A percentile compares a stretch with the other conserved stretches of the same genome.
Evolutionary conservation across 2,797 vertebrate species (phyloP).

Genomic region (Champsocephalus gunnari): DNA sequence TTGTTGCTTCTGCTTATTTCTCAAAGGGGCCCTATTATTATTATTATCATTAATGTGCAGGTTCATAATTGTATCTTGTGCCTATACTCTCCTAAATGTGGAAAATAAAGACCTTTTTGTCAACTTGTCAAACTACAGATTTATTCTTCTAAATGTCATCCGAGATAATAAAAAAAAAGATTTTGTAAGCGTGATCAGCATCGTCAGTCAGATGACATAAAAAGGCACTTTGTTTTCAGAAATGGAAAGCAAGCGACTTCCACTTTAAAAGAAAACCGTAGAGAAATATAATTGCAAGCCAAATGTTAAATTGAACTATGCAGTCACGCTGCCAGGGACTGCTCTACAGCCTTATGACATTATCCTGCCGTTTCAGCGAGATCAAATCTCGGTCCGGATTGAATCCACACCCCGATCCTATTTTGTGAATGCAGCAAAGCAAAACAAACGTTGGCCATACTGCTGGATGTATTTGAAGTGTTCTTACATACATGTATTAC

Average conservation of each 20-base stretch:
- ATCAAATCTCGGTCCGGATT: neutral
- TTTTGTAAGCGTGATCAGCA: neutral
- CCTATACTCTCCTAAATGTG: too few relatives aligned
- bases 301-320: neutral
- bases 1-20: too few relatives aligned
- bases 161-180: neutral
- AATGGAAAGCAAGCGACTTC: conserved; percentile 25
- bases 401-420: too few relatives aligned
- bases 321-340: conserved; percentile 11
- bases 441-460: neutral
- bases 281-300: neutral
- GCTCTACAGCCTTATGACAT: neutral
- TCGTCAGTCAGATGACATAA: conserved; percentile 1
- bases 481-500: neutral
- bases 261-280: neutral
- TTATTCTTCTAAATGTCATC: neutral
- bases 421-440: neutral
- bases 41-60: too few relatives aligned
- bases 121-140: neutral
- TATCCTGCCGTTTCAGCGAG: neutral
- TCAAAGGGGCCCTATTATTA: too few relatives aligned
- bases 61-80: too few relatives aligned
- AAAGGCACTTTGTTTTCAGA: conserved; percentile 43
- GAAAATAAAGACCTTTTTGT: too few relatives aligned
- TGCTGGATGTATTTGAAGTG: neutral